These are phyloP conservation scores for Eufriesea mexicana DNA, from an alignment of 1,140 invertebrate species.

Conservation along the genomic window DNA sequence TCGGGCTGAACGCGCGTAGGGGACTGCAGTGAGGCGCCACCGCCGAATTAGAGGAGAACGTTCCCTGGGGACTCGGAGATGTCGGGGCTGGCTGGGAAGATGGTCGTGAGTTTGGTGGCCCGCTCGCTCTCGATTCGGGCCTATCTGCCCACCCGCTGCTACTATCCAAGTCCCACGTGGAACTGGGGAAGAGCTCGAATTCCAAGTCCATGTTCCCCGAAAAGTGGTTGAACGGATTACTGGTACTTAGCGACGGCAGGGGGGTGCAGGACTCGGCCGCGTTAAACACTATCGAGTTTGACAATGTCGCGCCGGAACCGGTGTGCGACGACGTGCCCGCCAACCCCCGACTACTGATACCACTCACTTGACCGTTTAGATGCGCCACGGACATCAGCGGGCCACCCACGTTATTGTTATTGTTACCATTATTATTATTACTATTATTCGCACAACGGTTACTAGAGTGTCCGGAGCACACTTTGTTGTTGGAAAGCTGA, in stretches of 20 bases:
- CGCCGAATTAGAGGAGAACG: conserved; percentile 68
- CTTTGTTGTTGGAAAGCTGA: conserved; percentile 82
- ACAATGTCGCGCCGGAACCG: conserved; percentile 42
- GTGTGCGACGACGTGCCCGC: conserved; percentile 32
- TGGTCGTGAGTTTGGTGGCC: conserved; percentile 82
- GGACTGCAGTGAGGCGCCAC: conserved; percentile 77
- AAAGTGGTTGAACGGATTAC: conserved; percentile 79
- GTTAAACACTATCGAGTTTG: conserved; percentile 68
- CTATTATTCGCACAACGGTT: conserved; percentile 80
- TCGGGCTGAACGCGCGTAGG: conserved; percentile 77
- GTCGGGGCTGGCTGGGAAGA: conserved; percentile 80
- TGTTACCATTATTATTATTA: conserved; percentile 80
- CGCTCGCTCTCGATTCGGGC: conserved; percentile 84
- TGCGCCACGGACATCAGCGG: conserved; percentile 80
- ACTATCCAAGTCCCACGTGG: conserved; percentile 83
- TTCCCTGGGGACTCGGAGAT: conserved; percentile 74
- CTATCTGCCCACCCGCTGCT: conserved; percentile 77
- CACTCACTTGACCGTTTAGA: conserved; percentile 79
- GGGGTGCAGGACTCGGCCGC: conserved; percentile 64
- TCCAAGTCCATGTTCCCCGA: conserved; percentile 83
- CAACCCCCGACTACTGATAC: conserved; percentile 68
- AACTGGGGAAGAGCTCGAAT: conserved; percentile 84
- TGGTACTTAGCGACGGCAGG: conserved; percentile 69
- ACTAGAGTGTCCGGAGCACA: conserved; percentile 82
- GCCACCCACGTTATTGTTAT: conserved; percentile 81